Evolutionary conservation across 2,888 invertebrate genomes (phyloP).

Genomic region (Calameuta idolon): DNA sequence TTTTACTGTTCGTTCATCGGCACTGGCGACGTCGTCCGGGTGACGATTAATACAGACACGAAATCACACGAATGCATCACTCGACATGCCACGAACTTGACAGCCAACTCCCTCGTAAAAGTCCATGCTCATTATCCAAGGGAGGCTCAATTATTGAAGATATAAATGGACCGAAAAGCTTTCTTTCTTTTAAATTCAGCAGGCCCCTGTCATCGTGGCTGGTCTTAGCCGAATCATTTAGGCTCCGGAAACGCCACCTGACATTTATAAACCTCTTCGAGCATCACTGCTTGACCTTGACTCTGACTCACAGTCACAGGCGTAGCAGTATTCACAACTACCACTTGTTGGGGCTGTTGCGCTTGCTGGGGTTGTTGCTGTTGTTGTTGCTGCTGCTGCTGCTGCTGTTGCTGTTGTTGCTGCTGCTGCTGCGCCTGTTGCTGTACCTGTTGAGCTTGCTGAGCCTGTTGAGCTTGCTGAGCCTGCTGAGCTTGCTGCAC

Average conservation of each 20-base stretch:
- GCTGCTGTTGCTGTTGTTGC: constrained; percentile 53
- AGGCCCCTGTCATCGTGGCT: neutral
- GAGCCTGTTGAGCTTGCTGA: constrained; percentile 53
- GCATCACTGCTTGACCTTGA: constrained; percentile 64
- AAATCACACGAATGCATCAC: neutral
- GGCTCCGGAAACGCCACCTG: constrained; percentile 66
- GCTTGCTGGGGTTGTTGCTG: constrained; percentile 54
- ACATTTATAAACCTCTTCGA: constrained; percentile 66
- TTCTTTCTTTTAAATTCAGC: neutral
- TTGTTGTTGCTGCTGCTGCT: constrained; percentile 51
- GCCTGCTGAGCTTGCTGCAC: constrained; percentile 63
- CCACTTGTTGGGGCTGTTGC: constrained; percentile 60
- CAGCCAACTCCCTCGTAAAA: neutral
- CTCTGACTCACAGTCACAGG: constrained; percentile 64
- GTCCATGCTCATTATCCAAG: neutral
- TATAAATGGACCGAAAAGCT: neutral
- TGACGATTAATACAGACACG: neutral
- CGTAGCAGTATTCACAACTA: constrained; percentile 63
- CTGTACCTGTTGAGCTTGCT: constrained; percentile 51
- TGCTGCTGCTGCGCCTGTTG: constrained; percentile 55
- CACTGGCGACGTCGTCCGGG: too few species aligned
- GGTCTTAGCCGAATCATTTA: constrained; percentile 61
- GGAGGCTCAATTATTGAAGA: neutral
- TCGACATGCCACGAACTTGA: neutral
- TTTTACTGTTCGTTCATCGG: neutral